Conservation (phyloP, 2,888 invertebrate species). For the Lutraria lutraria region DNA sequence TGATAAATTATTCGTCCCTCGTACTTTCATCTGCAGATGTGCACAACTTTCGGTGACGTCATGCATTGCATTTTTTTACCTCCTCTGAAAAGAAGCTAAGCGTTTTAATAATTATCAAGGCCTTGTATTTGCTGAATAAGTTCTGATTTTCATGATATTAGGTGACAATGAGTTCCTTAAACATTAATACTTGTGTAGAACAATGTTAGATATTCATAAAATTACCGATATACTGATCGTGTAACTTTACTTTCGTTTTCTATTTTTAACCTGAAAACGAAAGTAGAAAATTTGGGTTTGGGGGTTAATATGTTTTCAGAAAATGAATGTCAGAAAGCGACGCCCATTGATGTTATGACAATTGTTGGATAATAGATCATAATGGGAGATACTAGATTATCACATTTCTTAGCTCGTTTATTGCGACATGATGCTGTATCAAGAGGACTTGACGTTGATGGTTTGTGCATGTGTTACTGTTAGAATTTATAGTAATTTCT, state of each 20-base stretch:
- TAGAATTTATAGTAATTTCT: no score
- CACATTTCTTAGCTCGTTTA: conserved; percentile 62
- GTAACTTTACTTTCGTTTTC: conserved; percentile 1
- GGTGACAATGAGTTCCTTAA: no score
- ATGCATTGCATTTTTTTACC: conserved; percentile 6
- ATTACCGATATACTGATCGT: no score
- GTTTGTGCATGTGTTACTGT: neutral
- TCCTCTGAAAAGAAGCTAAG: neutral
- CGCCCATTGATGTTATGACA: neutral
- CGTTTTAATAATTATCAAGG: no score
- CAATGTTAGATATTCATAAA: no score
- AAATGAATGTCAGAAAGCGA: neutral
- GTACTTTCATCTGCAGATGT: conserved; percentile 27
- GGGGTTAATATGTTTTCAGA: neutral
- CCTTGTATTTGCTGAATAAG: no score
- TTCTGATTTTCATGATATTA: no score
- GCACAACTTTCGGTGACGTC: conserved; percentile 21
- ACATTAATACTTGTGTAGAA: no score
- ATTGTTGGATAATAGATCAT: neutral
- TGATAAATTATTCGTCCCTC: conserved; percentile 15
- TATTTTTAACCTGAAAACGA: conserved; percentile 9
- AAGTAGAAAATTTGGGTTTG: neutral
- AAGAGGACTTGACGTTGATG: conserved; percentile 41
- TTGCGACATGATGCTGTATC: conserved; percentile 63
- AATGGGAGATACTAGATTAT: conserved; percentile 54